These are phyloP conservation scores for Hanleya hanleyi DNA, from an alignment of 2,888 invertebrate species.

Conservation along the genomic window DNA sequence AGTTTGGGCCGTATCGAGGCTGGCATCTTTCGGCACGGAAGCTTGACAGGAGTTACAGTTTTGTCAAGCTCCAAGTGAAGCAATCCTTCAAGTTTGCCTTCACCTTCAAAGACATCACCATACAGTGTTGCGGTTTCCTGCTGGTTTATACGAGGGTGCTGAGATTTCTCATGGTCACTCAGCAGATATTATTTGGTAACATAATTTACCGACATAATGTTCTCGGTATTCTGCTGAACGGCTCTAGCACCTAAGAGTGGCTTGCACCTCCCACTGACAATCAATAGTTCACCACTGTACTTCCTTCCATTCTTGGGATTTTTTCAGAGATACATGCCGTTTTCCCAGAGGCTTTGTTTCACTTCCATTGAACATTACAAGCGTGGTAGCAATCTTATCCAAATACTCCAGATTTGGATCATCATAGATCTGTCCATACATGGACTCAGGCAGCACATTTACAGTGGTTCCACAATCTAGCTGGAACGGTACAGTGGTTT, in stretches of 20 bases:
- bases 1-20: slow-evolving; percentile 18
- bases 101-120: too few species aligned
- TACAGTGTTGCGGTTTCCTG: background rate
- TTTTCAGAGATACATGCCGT: slow-evolving; percentile 14
- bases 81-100: too few species aligned
- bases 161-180: too few species aligned
- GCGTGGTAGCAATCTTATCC: too few species aligned
- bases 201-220: too few species aligned
- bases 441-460: slow-evolving; percentile 23
- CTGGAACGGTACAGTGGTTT: slow-evolving; percentile 18
- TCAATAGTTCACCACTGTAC: slow-evolving; percentile 26
- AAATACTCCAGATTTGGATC: too few species aligned
- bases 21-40: too few species aligned
- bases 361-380: slow-evolving; percentile 30
- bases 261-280: slow-evolving; percentile 13
- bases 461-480: slow-evolving; percentile 24
- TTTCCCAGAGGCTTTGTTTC: slow-evolving; percentile 26
- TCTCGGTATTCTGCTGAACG: slow-evolving; percentile 19
- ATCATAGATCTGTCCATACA: too few species aligned
- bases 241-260: slow-evolving; percentile 20
- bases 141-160: slow-evolving; percentile 5
- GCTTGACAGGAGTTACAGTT: slow-evolving; percentile 23
- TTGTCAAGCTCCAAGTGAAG: too few species aligned
- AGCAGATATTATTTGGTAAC: too few species aligned
- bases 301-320: slow-evolving; percentile 15